Conservation (phyloP, 35 echinoderm and acorn worm genomes). For the Apostichopus parvimensis region DNA sequence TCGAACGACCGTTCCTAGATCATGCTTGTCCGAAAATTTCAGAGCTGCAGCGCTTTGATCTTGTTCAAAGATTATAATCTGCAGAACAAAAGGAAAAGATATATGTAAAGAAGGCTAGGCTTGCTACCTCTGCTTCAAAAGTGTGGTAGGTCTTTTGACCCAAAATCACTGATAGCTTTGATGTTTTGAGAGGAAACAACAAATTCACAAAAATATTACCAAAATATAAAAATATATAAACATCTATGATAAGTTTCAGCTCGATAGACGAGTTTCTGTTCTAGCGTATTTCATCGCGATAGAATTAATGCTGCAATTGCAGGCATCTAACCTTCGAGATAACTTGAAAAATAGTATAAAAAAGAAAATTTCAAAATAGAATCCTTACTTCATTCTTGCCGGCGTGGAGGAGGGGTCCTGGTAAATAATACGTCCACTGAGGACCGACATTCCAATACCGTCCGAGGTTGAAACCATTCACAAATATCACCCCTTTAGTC, state of each 20-base stretch:
- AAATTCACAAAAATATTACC: too few species aligned
- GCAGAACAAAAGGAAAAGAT: neutral
- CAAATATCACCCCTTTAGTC: slow-evolving; percentile 91
- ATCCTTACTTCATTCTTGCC: slow-evolving; percentile 81
- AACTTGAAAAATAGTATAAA: too few species aligned
- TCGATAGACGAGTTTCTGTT: too few species aligned
- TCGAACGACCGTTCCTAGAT: slow-evolving; percentile 67
- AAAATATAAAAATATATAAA: too few species aligned
- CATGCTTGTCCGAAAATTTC: slow-evolving; percentile 68
- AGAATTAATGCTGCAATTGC: too few species aligned
- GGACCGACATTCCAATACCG: slow-evolving; percentile 91
- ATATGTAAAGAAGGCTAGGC: too few species aligned
- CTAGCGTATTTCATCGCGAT: too few species aligned
- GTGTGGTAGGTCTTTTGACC: too few species aligned
- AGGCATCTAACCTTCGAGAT: neutral
- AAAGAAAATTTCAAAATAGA: neutral
- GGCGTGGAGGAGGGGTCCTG: slow-evolving; percentile 73
- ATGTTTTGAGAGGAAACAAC: too few species aligned
- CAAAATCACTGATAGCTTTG: too few species aligned
- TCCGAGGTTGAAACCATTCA: slow-evolving; percentile 90
- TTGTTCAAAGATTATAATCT: slow-evolving; percentile 96
- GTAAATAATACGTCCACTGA: slow-evolving; percentile 80
- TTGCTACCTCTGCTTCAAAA: too few species aligned
- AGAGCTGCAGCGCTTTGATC: slow-evolving; percentile 53
- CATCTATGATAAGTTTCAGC: too few species aligned